Percentiles rank a stretch among this genome's conserved stretches.
These are phyloP conservation scores for Panopea generosa DNA, from an alignment of 2,888 invertebrate genomes.

Conservation along the genomic window DNA sequence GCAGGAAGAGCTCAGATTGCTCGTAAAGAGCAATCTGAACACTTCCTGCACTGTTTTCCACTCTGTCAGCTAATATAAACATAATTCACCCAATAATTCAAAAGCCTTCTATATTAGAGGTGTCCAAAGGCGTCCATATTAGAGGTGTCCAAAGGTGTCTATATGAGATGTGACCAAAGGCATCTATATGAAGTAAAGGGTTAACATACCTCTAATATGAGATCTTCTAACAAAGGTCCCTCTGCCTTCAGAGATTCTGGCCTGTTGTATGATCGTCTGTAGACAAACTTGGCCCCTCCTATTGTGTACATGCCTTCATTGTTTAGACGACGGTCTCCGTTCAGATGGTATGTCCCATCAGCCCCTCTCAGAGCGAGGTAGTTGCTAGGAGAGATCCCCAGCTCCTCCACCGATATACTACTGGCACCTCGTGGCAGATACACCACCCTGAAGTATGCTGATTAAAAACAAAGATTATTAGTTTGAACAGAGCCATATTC, in stretches of 20 bases:
- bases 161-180: too few relatives aligned
- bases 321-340: constrained; percentile 97
- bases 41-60: too few relatives aligned
- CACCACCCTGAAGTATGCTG: constrained; percentile 96
- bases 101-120: too few relatives aligned
- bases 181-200: too few relatives aligned
- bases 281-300: constrained; percentile 94
- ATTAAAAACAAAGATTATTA: constrained; percentile 36
- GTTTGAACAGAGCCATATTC: too few relatives aligned
- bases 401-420: constrained; percentile 93
- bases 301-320: constrained; percentile 93
- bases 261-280: constrained; percentile 88
- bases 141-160: too few relatives aligned
- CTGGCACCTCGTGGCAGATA: constrained; percentile 97
- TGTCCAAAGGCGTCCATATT: too few relatives aligned
- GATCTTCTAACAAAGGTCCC: constrained; percentile 96
- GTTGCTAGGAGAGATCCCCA: constrained; percentile 93
- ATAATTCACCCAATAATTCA: too few relatives aligned
- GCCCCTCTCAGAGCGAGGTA: constrained; percentile 95
- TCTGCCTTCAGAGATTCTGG: constrained; percentile 93
- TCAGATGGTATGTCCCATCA: constrained; percentile 94
- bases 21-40: too few relatives aligned
- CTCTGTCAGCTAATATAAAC: too few relatives aligned
- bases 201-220: constrained; percentile 92
- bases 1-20: too few relatives aligned